These are phyloP conservation scores for Ctenoplectra terminalis DNA, from an alignment of 1,140 invertebrate genomes.

Conservation along the genomic window DNA sequence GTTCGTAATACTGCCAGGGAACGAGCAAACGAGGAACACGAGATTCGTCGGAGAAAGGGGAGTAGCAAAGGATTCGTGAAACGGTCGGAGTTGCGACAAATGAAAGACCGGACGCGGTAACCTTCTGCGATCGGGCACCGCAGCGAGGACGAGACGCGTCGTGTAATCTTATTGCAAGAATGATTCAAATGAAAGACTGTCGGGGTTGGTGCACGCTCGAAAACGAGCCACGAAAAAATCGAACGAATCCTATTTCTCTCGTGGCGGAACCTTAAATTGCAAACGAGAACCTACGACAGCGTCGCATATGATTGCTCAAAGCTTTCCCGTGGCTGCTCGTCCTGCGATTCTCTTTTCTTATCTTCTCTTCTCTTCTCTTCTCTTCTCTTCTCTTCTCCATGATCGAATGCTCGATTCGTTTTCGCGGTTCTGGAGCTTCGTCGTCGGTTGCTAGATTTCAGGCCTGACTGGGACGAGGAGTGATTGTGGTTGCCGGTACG, in stretches of 20 bases:
- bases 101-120: conserved; percentile 41
- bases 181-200: conserved; percentile 28
- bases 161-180: conserved; percentile 54
- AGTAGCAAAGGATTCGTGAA: neutral
- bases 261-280: conserved; percentile 57
- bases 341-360: neutral
- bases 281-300: conserved; percentile 39
- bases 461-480: neutral
- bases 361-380: neutral
- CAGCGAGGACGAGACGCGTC: conserved; percentile 11
- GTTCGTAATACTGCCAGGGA: too few relatives aligned
- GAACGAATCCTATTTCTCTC: conserved; percentile 52
- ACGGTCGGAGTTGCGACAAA: conserved; percentile 40
- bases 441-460: conserved; percentile 9
- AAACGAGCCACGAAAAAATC: conserved; percentile 38
- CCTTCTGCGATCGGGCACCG: conserved; percentile 37
- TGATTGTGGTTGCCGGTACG: conserved; percentile 54
- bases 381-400: too few relatives aligned
- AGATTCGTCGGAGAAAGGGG: neutral
- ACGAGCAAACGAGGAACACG: neutral
- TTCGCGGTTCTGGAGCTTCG: too few relatives aligned
- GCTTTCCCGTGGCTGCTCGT: conserved; percentile 29
- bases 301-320: conserved; percentile 74
- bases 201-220: neutral
- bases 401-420: conserved; percentile 9